Percentiles rank a stretch among this genome's conserved stretches.
These are phyloP conservation scores for Luidia sarsii DNA, from an alignment of 53 echinoderm and acorn worm species.

Conservation along the genomic window DNA sequence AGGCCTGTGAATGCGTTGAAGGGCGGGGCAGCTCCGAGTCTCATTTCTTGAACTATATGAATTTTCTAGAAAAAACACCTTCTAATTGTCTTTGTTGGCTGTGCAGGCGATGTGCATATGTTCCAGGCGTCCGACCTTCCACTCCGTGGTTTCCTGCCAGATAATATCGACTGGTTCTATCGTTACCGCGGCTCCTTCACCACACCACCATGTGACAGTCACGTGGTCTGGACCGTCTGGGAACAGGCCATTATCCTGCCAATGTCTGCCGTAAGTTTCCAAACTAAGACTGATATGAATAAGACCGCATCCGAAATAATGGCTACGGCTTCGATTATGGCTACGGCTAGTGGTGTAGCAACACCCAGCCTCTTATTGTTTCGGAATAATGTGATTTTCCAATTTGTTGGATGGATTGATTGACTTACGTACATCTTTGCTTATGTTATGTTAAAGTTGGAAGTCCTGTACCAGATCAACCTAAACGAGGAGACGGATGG, in stretches of 20 bases:
- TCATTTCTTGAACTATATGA: neutral
- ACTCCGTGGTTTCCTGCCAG: neutral
- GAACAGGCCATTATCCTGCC: neutral
- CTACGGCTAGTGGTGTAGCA: neutral
- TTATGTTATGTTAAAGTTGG: neutral
- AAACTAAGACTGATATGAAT: neutral
- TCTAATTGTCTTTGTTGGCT: neutral
- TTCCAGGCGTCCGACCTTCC: neutral
- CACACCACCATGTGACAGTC: slow-evolving; percentile 1
- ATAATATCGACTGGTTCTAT: slow-evolving; percentile 14
- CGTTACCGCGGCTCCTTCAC: slow-evolving; percentile 9
- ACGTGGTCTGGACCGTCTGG: slow-evolving; percentile 10
- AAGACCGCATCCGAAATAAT: neutral
- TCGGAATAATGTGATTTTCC: neutral
- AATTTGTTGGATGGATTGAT: neutral
- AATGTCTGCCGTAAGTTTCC: neutral
- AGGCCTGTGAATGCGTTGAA: neutral
- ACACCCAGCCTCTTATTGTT: neutral
- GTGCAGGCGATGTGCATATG: neutral
- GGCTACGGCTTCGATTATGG: neutral
- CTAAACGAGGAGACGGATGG: neutral
- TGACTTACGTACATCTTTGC: neutral
- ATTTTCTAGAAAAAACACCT: neutral
- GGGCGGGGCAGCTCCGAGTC: neutral
- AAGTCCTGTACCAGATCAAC: neutral